Evolutionary conservation across 2,888 invertebrate species (phyloP), one percentile per base, ranked within the genome.

Genomic region (Poecilus cupreus): DNA sequence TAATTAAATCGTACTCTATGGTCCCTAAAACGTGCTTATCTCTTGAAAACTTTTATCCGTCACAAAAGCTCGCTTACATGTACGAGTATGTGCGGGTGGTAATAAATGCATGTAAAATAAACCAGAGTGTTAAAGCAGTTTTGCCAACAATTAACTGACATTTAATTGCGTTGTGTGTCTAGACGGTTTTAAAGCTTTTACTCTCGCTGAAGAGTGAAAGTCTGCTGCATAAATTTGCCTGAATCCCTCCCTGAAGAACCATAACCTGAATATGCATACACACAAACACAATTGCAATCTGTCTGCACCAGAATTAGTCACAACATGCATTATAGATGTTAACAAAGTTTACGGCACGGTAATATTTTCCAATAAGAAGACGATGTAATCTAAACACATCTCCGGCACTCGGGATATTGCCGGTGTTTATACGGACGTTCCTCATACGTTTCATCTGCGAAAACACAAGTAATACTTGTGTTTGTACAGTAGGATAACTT

Each of bases 291-390:
- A 60, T 49, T 49, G 74, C 74, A 75, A 51, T 51, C 49, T 60
- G 78, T 78, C 78, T 78, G 60, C 64, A 22, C 39, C 64, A 24
- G 49, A 78, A 78, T 78, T 78, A 78, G 64, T 78, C 43, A 60
- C 24, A 39, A 60, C 77, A 51, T 39, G 39, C 39, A 77, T 77
- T 64, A 60, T 60, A 60, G 60, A 78, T 78, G 78, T 78, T 64
- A 43, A 78, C 78, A 64, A 78, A 77, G 20, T 77, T 77, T 77
- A 77, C 54, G 76, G 57, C 76, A 11, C 57, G 57, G 57, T 39
- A 32, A 76, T 54, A 76, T 76, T 76, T 76, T 76, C 76, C 76
- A 76, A 76, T 57, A 76, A 76, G 54, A 76, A 24, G 37, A 26
- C 54, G 54, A 57, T 77, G 32, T 20, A 77, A 77, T 57, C 76